Conservation (phyloP, 2,888 invertebrate genomes). For the Anticlea derivata region DNA sequence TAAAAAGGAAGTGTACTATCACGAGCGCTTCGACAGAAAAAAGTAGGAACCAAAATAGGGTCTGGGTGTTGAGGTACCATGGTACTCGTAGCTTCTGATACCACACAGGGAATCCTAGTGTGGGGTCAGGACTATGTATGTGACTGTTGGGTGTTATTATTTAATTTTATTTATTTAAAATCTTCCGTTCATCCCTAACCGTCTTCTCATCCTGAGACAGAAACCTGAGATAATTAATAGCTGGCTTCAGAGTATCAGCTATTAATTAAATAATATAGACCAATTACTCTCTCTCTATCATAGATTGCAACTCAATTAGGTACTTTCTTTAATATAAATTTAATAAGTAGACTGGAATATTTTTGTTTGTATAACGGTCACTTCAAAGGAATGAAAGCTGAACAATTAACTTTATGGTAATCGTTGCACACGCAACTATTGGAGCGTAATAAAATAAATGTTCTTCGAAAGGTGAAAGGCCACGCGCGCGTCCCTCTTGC, state of each 20-base stretch:
- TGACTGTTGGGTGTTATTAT: no score
- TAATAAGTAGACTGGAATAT: constrained; percentile 5
- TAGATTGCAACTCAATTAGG: constrained; percentile 19
- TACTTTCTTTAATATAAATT: constrained; percentile 18
- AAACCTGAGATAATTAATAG: constrained; percentile 18
- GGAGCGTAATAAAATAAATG: constrained; percentile 52
- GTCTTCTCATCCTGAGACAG: no score
- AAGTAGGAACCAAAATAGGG: no score
- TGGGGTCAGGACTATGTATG: no score
- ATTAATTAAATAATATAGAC: constrained; percentile 22
- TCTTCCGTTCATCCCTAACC: no score
- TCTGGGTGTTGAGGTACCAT: no score
- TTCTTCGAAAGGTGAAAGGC: constrained; percentile 53
- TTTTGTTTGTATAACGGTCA: not conserved
- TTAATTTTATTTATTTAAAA: no score
- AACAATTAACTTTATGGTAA: constrained; percentile 27
- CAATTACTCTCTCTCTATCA: constrained; percentile 18
- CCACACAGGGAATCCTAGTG: no score
- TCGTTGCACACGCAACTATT: constrained; percentile 29
- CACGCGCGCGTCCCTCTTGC: constrained; percentile 40
- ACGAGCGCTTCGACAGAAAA: no score
- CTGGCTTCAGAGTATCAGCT: constrained; percentile 13
- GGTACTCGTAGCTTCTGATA: no score
- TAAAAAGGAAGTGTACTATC: no score
- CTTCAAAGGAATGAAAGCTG: constrained; percentile 19